Percentiles rank a stretch among this genome's conserved stretches.
phyloP scores from a whole-genome alignment of 2,888 invertebrate genomes.

The Crocallis elinguaria region DNA sequence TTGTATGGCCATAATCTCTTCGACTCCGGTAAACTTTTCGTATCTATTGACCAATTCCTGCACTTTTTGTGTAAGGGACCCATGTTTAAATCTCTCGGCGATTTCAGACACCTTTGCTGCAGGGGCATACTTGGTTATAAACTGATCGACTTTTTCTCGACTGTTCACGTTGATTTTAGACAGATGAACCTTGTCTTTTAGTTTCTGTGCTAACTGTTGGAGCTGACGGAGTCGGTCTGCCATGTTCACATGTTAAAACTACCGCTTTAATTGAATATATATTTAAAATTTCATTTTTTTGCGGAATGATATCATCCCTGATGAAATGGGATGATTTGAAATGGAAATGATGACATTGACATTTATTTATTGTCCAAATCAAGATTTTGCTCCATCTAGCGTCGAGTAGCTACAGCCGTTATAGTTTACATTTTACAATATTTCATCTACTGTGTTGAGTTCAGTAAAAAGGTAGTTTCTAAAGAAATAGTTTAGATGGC shows the following conservation, averaged over 20 bases:
- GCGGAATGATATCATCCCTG: constrained; percentile 46
- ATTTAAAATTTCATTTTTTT: constrained; percentile 46
- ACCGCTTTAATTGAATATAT: constrained; percentile 33
- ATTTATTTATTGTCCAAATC: constrained; percentile 1
- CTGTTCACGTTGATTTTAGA: constrained; percentile 53
- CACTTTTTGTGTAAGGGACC: constrained; percentile 62
- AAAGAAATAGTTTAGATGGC: no score
- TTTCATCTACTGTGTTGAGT: no score
- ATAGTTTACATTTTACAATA: no score
- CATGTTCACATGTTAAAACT: constrained; percentile 71
- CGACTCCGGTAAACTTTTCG: constrained; percentile 90
- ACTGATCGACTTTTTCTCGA: constrained; percentile 70
- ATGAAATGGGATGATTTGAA: background rate
- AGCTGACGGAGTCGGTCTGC: constrained; percentile 72
- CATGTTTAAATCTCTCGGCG: constrained; percentile 71
- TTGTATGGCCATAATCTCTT: constrained; percentile 91
- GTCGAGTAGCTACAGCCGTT: no score
- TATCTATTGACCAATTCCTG: constrained; percentile 85
- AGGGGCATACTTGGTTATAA: constrained; percentile 70
- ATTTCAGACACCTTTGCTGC: constrained; percentile 64
- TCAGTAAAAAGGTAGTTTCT: no score
- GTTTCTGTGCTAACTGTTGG: constrained; percentile 51
- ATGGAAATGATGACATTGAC: constrained; percentile 11
- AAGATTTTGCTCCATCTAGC: constrained; percentile 7
- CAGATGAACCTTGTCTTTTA: constrained; percentile 68